Base-by-base conservation (phyloP, 1,140 invertebrate genomes). In the Adoxophyes honmai region DNA sequence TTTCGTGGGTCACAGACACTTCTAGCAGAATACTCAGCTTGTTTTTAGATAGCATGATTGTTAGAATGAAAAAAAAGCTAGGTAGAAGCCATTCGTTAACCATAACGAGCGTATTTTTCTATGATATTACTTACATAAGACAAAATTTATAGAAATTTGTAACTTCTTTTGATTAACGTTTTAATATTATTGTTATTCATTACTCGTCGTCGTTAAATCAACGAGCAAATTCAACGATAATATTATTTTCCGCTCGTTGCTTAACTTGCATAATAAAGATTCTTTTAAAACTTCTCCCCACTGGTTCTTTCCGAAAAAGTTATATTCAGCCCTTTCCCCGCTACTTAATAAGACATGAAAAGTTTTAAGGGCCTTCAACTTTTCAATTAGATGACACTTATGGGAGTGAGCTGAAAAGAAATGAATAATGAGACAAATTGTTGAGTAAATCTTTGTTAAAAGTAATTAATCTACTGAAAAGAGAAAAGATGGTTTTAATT, bases 341-440 rank as follows among this genome's bases (percentile, higher is more conserved):
- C 16, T 44, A 44, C 39, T 44, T 44, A 44, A 18, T 44, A 44
- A 28, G 16, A 48, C 21, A 48, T 48, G 21, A 48, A 48, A 48
- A 33, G 21, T 48, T 48, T 48, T 13, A 13, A 48, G 42, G 42
- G 18, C 42, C 42, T 28, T 28, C 11, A 48, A 48, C 42, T 48
- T 33, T 48, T 48, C 42, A 48, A 48, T 48, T 48, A 48, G 21
- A 48, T 13, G 42, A 48, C 42, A 48, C 42, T 48, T 48, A 48
- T 33, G 42, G n/a, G 21, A 48, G 42, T 48, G 18, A 33, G 21
- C 42, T 48, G 16, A 28, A 48, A 16, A 48, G 42, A 48, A 28
- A 48, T 48, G 42, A 33, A 48, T 21, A 16, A 44, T 28, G 42
- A 9, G n/a, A 48, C 21, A 48, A 48, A 21, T 48, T 33, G 42